These are phyloP conservation scores for Lysandra bellargus DNA, from an alignment of 2,888 invertebrate genomes.

Conservation along the genomic window DNA sequence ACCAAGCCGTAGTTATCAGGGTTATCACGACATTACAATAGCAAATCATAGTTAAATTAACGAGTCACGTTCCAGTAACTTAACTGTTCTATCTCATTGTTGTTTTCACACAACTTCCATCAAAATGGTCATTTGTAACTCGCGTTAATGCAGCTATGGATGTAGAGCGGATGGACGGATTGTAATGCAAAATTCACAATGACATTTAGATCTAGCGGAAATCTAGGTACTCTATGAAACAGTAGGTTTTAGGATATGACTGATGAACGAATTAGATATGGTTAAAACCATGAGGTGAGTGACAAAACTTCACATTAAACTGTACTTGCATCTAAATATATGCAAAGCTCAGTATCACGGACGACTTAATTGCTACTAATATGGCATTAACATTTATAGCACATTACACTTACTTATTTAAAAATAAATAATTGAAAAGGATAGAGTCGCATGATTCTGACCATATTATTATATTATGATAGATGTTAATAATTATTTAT, in stretches of 20 bases:
- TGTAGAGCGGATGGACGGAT: slow-evolving; percentile 4
- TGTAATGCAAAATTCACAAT: neutral
- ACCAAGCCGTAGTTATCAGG: neutral
- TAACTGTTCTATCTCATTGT: slow-evolving; percentile 39
- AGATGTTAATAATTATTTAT: no score
- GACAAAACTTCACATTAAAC: no score
- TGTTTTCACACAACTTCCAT: slow-evolving; percentile 30
- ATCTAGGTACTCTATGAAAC: neutral
- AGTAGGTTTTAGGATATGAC: neutral
- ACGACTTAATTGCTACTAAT: no score
- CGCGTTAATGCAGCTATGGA: neutral
- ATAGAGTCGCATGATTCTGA: no score
- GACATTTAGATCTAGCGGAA: neutral
- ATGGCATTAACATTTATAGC: no score
- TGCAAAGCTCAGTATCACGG: no score
- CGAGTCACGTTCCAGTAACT: slow-evolving; percentile 41
- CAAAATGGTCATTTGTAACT: slow-evolving; percentile 28
- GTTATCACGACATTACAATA: slow-evolving; percentile 22
- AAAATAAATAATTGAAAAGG: no score
- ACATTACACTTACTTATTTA: no score
- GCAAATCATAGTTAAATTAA: slow-evolving; percentile 38
- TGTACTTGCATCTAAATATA: no score
- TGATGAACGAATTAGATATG: neutral
- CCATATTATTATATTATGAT: no score
- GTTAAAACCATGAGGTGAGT: no score